phyloP scores from a whole-genome alignment of 53 echinoderm and acorn worm genomes.

The Holothuria scabra region DNA sequence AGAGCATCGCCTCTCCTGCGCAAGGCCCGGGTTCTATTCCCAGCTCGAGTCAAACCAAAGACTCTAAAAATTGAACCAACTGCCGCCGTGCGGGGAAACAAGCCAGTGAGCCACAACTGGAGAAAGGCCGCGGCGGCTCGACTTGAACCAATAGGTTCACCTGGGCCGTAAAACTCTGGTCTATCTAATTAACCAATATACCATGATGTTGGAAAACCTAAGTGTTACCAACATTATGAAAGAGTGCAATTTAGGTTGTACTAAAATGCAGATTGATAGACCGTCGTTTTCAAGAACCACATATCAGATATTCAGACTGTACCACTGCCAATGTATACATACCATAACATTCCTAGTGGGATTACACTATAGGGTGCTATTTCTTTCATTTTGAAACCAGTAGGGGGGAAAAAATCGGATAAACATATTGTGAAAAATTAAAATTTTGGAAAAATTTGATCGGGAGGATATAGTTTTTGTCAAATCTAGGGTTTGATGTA shows the following conservation, averaged over 20 bases:
- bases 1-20: too few relatives aligned
- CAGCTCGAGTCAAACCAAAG: too few relatives aligned
- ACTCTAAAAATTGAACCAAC: too few relatives aligned
- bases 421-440: slow-evolving; percentile 62
- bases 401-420: slow-evolving; percentile 78
- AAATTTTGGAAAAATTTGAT: slow-evolving; percentile 56
- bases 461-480: slow-evolving; percentile 68
- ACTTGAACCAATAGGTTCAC: too few relatives aligned
- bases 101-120: too few relatives aligned
- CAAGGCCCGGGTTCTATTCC: too few relatives aligned
- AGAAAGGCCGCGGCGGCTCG: too few relatives aligned
- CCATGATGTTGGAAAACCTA: too few relatives aligned
- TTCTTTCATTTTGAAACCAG: slow-evolving; percentile 60
- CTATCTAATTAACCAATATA: too few relatives aligned
- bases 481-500: slow-evolving; percentile 72
- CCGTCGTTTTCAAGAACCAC: slow-evolving; percentile 62
- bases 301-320: slow-evolving; percentile 62
- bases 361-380: slow-evolving; percentile 69
- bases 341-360: slow-evolving; percentile 75
- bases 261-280: slow-evolving; percentile 67
- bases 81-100: too few relatives aligned
- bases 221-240: slow-evolving; percentile 62
- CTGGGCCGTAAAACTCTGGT: too few relatives aligned
- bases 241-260: slow-evolving; percentile 72
- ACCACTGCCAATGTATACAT: slow-evolving; percentile 61